phyloP scores from a whole-genome alignment of 2,797 vertebrate species.

The Anguilla marmorata region DNA sequence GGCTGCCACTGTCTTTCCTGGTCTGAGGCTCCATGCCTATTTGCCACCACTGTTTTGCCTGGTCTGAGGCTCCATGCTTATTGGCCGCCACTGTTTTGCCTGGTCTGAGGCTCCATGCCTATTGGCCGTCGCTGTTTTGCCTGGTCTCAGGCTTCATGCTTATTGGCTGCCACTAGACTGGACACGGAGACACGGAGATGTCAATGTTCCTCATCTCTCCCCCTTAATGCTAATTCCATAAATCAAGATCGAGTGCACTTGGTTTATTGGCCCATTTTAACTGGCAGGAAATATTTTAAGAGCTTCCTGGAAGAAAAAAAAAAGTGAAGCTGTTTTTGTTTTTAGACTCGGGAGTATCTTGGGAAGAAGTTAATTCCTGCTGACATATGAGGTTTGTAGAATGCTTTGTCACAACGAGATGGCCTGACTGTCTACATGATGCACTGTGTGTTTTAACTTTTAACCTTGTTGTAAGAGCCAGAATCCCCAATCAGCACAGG shows the following conservation, averaged over 20 bases:
- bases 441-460: not conserved
- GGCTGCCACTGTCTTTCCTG: too few relatives aligned
- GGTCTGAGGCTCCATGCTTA: too few relatives aligned
- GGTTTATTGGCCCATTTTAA: not conserved
- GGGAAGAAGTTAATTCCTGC: not conserved
- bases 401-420: not conserved
- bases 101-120: too few relatives aligned
- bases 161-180: not conserved
- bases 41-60: too few relatives aligned
- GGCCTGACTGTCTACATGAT: not conserved
- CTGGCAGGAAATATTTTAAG: constrained; percentile 4
- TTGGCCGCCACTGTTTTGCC: too few relatives aligned
- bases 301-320: not conserved
- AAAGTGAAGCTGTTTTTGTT: not conserved
- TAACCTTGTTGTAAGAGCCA: not conserved
- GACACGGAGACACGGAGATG: not conserved
- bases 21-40: too few relatives aligned
- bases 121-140: too few relatives aligned
- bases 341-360: not conserved
- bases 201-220: not conserved
- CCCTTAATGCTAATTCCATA: not conserved
- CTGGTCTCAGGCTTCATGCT: too few relatives aligned
- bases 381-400: not conserved
- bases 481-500: not conserved
- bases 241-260: not conserved